phyloP scores from a whole-genome alignment of 1,140 invertebrate species.

The Drosophila sucinea region DNA sequence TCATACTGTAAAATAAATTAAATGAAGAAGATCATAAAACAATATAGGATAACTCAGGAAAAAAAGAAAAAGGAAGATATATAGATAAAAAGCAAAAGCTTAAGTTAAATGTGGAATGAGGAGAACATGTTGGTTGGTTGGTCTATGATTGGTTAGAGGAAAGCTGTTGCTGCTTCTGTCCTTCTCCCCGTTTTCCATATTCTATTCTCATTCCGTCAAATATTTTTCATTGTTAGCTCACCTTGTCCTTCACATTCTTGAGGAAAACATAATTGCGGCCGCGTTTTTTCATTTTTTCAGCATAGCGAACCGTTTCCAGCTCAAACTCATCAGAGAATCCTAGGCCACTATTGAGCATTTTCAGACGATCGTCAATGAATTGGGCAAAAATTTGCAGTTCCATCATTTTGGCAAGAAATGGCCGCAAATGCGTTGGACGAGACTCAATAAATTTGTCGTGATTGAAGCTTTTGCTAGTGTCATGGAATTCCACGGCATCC shows the following conservation, averaged over 20 bases:
- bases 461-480: constrained; percentile 93
- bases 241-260: constrained; percentile 90
- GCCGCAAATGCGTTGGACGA: constrained; percentile 91
- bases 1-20: constrained; percentile 79
- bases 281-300: constrained; percentile 91
- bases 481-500: constrained; percentile 90
- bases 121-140: background rate
- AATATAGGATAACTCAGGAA: constrained; percentile 29
- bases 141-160: constrained; percentile 4
- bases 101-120: background rate
- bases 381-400: constrained; percentile 97
- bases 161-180: background rate
- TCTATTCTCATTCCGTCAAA: background rate
- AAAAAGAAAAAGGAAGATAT: background rate
- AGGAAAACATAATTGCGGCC: constrained; percentile 92
- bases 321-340: constrained; percentile 98
- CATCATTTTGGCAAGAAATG: constrained; percentile 95
- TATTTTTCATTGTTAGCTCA: constrained; percentile 68
- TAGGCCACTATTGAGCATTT: constrained; percentile 93
- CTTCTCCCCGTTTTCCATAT: background rate
- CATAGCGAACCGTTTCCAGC: constrained; percentile 92
- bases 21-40: constrained; percentile 60
- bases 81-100: background rate
- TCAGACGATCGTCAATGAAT: constrained; percentile 96
- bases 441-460: constrained; percentile 94